These are phyloP conservation scores for Sesamia inferens DNA, from an alignment of 2,888 invertebrate genomes.

Conservation along the genomic window DNA sequence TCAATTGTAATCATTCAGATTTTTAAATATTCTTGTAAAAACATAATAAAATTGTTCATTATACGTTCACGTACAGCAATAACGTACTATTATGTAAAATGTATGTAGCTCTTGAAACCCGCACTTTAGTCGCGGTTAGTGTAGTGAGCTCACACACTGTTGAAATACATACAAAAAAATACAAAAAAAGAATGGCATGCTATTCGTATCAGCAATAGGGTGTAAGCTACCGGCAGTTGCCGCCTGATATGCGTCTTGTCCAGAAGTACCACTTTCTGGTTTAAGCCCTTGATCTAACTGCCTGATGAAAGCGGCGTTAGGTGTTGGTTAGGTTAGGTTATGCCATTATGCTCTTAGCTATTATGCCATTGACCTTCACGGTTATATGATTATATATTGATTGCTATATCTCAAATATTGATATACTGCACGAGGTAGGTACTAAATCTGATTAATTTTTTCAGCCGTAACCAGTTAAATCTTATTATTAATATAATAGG, in stretches of 20 bases:
- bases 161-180: background rate
- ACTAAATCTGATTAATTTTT: too few species aligned
- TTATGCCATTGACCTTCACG: background rate
- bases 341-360: too few species aligned
- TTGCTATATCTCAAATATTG: too few species aligned
- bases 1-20: background rate
- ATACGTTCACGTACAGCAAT: too few species aligned
- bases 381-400: background rate
- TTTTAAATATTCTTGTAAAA: background rate
- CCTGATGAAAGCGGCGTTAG: background rate
- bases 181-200: background rate
- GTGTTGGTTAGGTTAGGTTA: too few species aligned
- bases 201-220: background rate
- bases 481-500: background rate
- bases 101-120: too few species aligned
- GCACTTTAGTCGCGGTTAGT: too few species aligned
- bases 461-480: background rate
- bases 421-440: too few species aligned
- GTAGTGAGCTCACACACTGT: background rate
- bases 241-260: background rate
- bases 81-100: too few species aligned
- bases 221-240: background rate
- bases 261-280: background rate
- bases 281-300: background rate
- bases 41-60: background rate